A percentile compares a stretch with the other conserved stretches of the same genome.
These are phyloP conservation scores for Paracentrotus lividus DNA, from an alignment of 53 echinoderm and acorn worm species.

Conservation along the genomic window DNA sequence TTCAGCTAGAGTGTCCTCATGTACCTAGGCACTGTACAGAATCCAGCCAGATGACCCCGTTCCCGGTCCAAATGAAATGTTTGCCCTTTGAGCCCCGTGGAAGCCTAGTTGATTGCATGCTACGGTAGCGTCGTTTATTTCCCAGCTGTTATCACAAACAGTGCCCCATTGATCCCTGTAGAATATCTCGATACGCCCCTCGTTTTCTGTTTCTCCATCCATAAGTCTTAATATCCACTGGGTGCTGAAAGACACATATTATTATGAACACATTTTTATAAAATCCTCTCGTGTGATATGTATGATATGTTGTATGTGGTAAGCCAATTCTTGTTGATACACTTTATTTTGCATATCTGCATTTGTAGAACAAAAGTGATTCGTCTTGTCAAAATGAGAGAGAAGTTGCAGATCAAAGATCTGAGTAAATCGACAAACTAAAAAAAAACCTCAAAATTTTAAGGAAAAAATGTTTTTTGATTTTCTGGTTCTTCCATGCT, in stretches of 20 bases:
- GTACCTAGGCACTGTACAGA: neutral
- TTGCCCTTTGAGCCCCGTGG: neutral
- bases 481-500: too few relatives aligned
- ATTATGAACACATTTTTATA: too few relatives aligned
- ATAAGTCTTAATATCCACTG: neutral
- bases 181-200: constrained; percentile 25
- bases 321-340: too few relatives aligned
- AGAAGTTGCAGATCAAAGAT: too few relatives aligned
- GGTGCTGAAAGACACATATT: neutral
- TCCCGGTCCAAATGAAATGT: neutral
- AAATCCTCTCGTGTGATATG: too few relatives aligned
- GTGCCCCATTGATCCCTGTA: neutral
- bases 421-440: too few relatives aligned
- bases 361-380: too few relatives aligned
- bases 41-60: neutral
- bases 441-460: too few relatives aligned
- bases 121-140: neutral
- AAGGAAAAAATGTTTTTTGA: too few relatives aligned
- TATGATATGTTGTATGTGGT: too few relatives aligned
- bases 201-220: neutral
- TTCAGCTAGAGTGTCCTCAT: neutral
- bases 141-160: neutral
- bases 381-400: too few relatives aligned
- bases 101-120: constrained; percentile 9
- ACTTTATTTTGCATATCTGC: too few relatives aligned